These are phyloP conservation scores for Erebia palarica DNA, from an alignment of 2,888 invertebrate species.

Conservation along the genomic window DNA sequence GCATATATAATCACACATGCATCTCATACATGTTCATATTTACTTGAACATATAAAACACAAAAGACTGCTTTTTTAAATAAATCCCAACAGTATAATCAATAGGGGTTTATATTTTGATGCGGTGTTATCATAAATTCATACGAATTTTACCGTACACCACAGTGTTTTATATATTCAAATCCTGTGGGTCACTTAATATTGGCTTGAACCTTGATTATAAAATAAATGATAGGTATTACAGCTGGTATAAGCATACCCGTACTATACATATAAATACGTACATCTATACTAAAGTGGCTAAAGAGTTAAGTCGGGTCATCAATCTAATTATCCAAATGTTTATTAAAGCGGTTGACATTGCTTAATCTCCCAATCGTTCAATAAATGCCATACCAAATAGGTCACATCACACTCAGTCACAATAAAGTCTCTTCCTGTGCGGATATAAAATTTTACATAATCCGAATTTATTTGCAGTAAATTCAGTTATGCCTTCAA, in stretches of 20 bases:
- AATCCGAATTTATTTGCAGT: constrained; percentile 26
- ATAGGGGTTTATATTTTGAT: too few relatives aligned
- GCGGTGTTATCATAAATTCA: too few relatives aligned
- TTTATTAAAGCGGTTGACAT: constrained; percentile 15
- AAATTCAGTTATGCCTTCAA: constrained; percentile 23
- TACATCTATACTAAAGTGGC: neutral
- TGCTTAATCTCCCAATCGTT: constrained; percentile 19
- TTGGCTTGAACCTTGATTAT: neutral
- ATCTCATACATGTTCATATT: constrained; percentile 19
- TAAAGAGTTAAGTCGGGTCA: neutral
- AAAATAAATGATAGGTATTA: neutral
- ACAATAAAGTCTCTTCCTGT: constrained; percentile 19
- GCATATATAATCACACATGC: too few relatives aligned
- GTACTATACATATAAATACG: neutral
- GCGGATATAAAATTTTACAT: constrained; percentile 26
- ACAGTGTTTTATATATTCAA: neutral
- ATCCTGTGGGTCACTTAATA: neutral
- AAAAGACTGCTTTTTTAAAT: too few relatives aligned
- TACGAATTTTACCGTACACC: too few relatives aligned
- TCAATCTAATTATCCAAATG: constrained; percentile 10
- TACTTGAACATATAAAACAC: neutral
- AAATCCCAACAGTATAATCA: too few relatives aligned
- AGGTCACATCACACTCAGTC: constrained; percentile 24
- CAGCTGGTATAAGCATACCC: neutral
- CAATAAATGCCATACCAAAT: constrained; percentile 14